These are phyloP conservation scores for Bombycilla garrulus DNA, from an alignment of 2,113 vertebrate species.

Conservation along the genomic window DNA sequence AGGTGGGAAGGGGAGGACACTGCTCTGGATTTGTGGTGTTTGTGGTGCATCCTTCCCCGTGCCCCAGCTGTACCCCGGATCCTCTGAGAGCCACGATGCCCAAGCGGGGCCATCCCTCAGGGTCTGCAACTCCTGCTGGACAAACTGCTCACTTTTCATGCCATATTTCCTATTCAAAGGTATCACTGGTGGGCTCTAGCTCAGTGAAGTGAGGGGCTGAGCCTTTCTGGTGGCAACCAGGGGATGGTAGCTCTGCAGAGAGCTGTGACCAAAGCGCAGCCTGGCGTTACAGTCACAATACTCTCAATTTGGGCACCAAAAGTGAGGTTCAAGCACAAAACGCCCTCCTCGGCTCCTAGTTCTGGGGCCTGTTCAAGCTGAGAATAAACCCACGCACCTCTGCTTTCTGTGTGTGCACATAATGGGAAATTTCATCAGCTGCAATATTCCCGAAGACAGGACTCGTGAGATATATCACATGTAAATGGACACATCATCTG, in stretches of 20 bases:
- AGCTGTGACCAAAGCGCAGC: neutral
- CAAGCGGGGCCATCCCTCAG: neutral
- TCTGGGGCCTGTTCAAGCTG: conserved; percentile 33
- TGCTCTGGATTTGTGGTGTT: neutral
- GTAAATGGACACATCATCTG: conserved; percentile 95
- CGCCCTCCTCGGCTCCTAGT: neutral
- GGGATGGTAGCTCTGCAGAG: neutral
- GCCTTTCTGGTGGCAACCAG: neutral
- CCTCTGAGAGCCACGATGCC: fast-evolving
- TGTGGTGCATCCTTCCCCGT: no score
- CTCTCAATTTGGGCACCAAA: neutral
- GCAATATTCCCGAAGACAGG: conserved; percentile 76
- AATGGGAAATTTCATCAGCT: conserved; percentile 76
- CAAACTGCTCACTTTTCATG: neutral
- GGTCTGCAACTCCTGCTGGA: neutral
- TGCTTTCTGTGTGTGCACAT: conserved; percentile 65
- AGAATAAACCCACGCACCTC: conserved; percentile 18
- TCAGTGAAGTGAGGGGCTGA: neutral
- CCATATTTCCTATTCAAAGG: fast-evolving
- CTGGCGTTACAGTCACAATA: neutral
- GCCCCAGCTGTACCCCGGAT: neutral
- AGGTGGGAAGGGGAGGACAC: neutral
- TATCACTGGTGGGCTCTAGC: neutral
- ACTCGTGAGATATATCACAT: conserved; percentile 93
- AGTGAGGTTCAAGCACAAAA: neutral